These are phyloP conservation scores for Drosophila nigritarsus DNA, from an alignment of 2,888 invertebrate genomes.

Conservation along the genomic window DNA sequence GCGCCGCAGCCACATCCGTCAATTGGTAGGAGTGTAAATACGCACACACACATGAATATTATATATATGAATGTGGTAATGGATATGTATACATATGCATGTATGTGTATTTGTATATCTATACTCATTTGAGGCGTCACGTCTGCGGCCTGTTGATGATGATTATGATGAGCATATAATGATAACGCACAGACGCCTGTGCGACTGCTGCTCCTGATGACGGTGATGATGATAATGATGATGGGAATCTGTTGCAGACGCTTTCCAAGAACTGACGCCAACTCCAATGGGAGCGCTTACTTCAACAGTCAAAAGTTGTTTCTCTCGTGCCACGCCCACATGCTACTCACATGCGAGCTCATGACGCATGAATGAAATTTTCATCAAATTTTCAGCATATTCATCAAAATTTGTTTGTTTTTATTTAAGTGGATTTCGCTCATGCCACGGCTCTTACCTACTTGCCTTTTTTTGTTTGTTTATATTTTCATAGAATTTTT, in stretches of 20 bases:
- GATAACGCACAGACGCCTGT: conserved; percentile 30
- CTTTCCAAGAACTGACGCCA: conserved; percentile 47
- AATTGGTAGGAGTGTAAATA: conserved; percentile 33
- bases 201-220: conserved; percentile 9
- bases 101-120: conserved; percentile 29
- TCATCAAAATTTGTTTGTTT: conserved; percentile 56
- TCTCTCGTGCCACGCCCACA: conserved; percentile 8
- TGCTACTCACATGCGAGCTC: neutral
- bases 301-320: conserved; percentile 49
- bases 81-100: conserved; percentile 1
- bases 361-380: conserved; percentile 33
- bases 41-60: conserved; percentile 10
- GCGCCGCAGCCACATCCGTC: conserved; percentile 55
- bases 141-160: conserved; percentile 63
- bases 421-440: conserved; percentile 15
- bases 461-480: conserved; percentile 22
- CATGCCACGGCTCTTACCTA: conserved; percentile 8
- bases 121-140: conserved; percentile 71
- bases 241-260: conserved; percentile 38
- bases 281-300: conserved; percentile 52
- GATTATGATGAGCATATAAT: conserved; percentile 50
- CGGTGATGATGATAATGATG: conserved; percentile 24
- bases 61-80: conserved; percentile 14
- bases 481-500: conserved; percentile 49
- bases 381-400: conserved; percentile 64